Conservation (phyloP, 2,113 vertebrate species). For the Cyprinodon brontotheroides region DNA sequence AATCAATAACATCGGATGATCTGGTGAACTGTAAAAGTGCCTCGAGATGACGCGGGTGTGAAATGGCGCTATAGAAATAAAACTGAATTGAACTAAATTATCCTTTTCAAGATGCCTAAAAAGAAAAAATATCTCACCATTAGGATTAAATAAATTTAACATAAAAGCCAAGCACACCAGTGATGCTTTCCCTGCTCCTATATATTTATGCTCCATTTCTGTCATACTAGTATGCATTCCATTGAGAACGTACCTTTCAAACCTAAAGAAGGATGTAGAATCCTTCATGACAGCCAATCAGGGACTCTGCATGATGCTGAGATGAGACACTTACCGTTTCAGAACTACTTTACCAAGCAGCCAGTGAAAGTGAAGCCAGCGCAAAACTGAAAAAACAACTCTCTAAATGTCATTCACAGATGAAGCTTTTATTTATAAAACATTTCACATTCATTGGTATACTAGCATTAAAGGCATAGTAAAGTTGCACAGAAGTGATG, state of each 20-base stretch:
- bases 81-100: background rate
- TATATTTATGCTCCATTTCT: constrained; percentile 60
- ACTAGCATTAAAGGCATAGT: constrained; percentile 74
- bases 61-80: too few relatives aligned
- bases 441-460: constrained; percentile 80
- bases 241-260: constrained; percentile 35
- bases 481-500: constrained; percentile 36
- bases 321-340: constrained; percentile 34
- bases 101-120: background rate
- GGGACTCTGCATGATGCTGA: constrained; percentile 14
- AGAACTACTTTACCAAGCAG: constrained; percentile 28
- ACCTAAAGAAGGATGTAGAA: constrained; percentile 19
- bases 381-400: constrained; percentile 12
- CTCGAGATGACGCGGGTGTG: too few relatives aligned
- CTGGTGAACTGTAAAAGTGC: too few relatives aligned
- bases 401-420: constrained; percentile 51
- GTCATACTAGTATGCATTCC: constrained; percentile 50
- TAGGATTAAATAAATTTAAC: constrained; percentile 12
- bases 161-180: background rate
- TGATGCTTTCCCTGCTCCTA: constrained; percentile 6
- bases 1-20: too few relatives aligned
- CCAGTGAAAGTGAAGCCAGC: constrained; percentile 20
- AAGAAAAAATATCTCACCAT: background rate
- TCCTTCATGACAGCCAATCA: constrained; percentile 55
- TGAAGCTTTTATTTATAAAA: constrained; percentile 75